Conservation (phyloP, 1,140 invertebrate genomes). For the Orussus abietinus region DNA sequence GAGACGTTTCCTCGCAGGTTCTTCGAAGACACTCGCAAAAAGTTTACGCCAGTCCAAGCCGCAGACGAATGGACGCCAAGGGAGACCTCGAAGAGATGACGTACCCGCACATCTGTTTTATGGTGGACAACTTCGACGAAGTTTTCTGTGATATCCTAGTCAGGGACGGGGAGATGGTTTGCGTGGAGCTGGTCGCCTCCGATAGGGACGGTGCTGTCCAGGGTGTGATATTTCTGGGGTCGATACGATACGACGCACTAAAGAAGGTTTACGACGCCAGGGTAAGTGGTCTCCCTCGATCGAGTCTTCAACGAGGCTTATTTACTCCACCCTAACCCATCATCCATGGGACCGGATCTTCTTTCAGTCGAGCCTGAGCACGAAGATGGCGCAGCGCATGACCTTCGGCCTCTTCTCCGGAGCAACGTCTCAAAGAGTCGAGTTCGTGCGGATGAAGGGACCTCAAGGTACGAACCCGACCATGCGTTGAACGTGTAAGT, state of each 20-base stretch:
- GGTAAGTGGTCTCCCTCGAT: slow-evolving; percentile 58
- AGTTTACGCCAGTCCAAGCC: slow-evolving; percentile 96
- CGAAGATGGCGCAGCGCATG: slow-evolving; percentile 93
- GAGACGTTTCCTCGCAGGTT: slow-evolving; percentile 48
- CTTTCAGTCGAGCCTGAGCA: slow-evolving; percentile 85
- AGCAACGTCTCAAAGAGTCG: slow-evolving; percentile 77
- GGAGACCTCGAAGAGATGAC: slow-evolving; percentile 98
- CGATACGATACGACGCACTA: slow-evolving; percentile 93
- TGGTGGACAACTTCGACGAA: slow-evolving; percentile 99
- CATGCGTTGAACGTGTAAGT: background rate
- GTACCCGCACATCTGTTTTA: slow-evolving; percentile 98
- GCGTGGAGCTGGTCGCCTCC: slow-evolving; percentile 91
- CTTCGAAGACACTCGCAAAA: slow-evolving; percentile 89
- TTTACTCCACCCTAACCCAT: too few species aligned
- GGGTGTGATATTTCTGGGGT: slow-evolving; percentile 93
- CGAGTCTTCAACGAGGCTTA: background rate
- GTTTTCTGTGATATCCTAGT: slow-evolving; percentile 96
- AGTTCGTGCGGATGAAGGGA: slow-evolving; percentile 97
- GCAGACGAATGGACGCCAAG: slow-evolving; percentile 95
- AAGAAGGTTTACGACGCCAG: slow-evolving; percentile 95
- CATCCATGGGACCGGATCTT: too few species aligned
- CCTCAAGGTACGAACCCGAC: slow-evolving; percentile 65
- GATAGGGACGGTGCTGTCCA: slow-evolving; percentile 80
- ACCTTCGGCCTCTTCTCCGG: slow-evolving; percentile 87
- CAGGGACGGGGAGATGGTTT: slow-evolving; percentile 96